Evolutionary conservation across 2,888 invertebrate species (phyloP).

Genomic region (Lasioglossum zephyrum): DNA sequence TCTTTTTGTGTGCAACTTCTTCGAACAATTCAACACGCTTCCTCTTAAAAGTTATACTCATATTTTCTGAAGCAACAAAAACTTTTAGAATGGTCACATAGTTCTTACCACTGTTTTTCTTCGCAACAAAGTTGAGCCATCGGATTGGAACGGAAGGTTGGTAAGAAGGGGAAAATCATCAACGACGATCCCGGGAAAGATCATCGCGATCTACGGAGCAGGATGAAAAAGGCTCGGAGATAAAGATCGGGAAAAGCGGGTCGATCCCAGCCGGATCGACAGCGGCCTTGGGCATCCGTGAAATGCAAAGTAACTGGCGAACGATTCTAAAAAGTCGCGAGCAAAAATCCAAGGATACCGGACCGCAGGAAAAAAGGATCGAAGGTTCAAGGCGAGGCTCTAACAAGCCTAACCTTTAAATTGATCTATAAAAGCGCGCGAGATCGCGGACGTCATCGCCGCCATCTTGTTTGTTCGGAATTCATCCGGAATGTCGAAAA

Average conservation of each 20-base stretch:
- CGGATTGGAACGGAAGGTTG: background rate
- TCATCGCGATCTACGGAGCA: slow-evolving; percentile 28
- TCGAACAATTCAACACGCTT: background rate
- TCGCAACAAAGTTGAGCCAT: background rate
- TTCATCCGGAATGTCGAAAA: background rate
- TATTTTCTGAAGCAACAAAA: background rate
- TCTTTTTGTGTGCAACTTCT: background rate
- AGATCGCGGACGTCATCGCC: background rate
- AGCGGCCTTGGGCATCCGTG: slow-evolving; percentile 46
- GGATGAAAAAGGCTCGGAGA: slow-evolving; percentile 46
- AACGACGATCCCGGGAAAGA: slow-evolving; percentile 29
- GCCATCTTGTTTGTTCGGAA: background rate
- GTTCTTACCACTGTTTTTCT: background rate
- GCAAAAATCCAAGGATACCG: slow-evolving; percentile 31
- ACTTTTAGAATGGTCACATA: background rate
- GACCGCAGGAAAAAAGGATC: background rate
- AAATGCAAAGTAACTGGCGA: slow-evolving; percentile 35
- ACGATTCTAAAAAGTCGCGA: slow-evolving; percentile 33
- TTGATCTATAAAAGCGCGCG: background rate
- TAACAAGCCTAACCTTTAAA: background rate
- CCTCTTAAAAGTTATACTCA: background rate
- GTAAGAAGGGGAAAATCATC: background rate
- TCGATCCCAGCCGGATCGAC: slow-evolving; percentile 45
- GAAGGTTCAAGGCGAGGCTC: slow-evolving; percentile 19
- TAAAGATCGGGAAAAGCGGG: slow-evolving; percentile 58